phyloP scores from a whole-genome alignment of 2,888 invertebrate species.

The Pterostichus niger region DNA sequence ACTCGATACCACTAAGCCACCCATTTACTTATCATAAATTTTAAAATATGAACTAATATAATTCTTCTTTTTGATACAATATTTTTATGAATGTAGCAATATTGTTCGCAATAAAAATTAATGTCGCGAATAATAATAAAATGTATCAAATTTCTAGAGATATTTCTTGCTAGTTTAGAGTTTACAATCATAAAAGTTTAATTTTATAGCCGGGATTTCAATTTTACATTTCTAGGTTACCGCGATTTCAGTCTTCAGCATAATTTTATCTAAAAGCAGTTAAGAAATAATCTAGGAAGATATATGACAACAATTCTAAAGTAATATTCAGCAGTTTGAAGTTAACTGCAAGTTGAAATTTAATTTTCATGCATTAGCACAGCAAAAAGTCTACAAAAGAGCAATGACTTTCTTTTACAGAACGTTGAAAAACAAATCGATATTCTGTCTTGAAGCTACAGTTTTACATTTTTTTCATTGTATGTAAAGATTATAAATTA shows the following conservation, averaged over 20 bases:
- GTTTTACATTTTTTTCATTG: background rate
- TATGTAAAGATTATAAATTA: conserved; percentile 6
- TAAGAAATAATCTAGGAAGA: background rate
- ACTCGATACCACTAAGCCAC: no score
- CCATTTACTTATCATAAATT: background rate
- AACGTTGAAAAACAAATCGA: background rate
- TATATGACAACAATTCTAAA: conserved; percentile 22
- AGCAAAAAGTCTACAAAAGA: background rate
- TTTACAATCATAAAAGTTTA: no score
- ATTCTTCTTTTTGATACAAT: no score
- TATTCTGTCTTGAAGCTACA: background rate
- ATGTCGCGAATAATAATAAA: conserved; percentile 5
- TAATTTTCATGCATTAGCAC: conserved; percentile 9
- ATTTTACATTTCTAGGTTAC: background rate
- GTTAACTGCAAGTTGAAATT: background rate
- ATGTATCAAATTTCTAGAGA: background rate
- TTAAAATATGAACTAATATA: no score
- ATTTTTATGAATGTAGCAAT: background rate
- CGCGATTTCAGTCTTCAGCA: background rate
- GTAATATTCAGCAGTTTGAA: conserved; percentile 26
- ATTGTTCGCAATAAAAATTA: background rate
- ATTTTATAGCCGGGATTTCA: no score
- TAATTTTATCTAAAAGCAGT: conserved; percentile 16
- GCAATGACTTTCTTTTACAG: background rate
- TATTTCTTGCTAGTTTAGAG: background rate